Conservation (phyloP, 2,888 invertebrate genomes). For the Horisme vitalbata region DNA sequence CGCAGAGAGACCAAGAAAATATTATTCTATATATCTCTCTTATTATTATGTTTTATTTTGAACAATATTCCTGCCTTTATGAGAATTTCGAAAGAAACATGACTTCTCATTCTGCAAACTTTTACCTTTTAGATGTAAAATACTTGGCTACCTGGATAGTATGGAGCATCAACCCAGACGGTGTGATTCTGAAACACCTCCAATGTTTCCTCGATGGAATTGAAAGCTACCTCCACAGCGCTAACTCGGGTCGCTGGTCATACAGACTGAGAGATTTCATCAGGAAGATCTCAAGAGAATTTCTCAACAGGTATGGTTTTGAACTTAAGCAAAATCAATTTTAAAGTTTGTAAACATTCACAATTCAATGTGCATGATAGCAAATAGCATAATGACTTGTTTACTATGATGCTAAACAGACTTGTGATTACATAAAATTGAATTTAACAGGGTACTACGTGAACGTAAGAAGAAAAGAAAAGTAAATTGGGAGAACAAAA, state of each 20-base stretch:
- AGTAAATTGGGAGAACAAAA: slow-evolving; percentile 86
- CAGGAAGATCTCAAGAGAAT: slow-evolving; percentile 85
- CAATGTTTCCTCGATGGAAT: slow-evolving; percentile 91
- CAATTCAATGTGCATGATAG: too few relatives aligned
- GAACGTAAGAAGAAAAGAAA: slow-evolving; percentile 84
- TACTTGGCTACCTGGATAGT: slow-evolving; percentile 84
- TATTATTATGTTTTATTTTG: neutral
- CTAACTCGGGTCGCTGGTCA: slow-evolving; percentile 93
- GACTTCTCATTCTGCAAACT: too few relatives aligned
- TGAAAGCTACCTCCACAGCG: slow-evolving; percentile 94
- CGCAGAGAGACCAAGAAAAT: neutral
- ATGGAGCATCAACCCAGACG: slow-evolving; percentile 85
- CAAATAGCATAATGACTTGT: too few relatives aligned
- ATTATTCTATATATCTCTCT: too few relatives aligned
- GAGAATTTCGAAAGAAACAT: too few relatives aligned
- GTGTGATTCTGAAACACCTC: slow-evolving; percentile 87
- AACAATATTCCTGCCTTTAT: too few relatives aligned
- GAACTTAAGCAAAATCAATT: too few relatives aligned
- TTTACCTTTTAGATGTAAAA: slow-evolving; percentile 56
- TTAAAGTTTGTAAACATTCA: too few relatives aligned
- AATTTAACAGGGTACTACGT: slow-evolving; percentile 77
- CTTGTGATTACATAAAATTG: slow-evolving; percentile 9
- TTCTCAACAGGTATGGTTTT: slow-evolving; percentile 80
- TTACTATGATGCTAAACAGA: too few relatives aligned
- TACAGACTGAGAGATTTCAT: slow-evolving; percentile 86